Percentiles rank a stretch among this genome's conserved stretches.
phyloP scores from a whole-genome alignment of 2,113 vertebrate species.

The Spheniscus mendiculus region DNA sequence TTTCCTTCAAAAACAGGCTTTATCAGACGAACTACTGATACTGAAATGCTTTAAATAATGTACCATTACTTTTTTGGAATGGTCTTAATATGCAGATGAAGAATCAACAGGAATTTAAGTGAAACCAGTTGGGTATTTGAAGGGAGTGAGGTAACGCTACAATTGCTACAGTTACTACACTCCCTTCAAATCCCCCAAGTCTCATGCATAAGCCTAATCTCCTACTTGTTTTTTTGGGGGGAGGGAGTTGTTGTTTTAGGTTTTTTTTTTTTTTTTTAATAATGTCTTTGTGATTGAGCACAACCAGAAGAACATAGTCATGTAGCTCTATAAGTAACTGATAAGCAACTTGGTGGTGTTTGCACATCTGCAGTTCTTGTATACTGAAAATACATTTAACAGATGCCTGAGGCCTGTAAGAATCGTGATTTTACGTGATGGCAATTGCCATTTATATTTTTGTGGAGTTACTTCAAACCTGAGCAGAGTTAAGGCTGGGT shows the following conservation, averaged over 20 bases:
- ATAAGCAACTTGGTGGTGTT: background rate
- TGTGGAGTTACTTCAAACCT: background rate
- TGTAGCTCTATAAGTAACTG: background rate
- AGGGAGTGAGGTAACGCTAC: background rate
- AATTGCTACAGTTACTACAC: background rate
- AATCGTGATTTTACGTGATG: background rate
- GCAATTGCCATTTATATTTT: background rate
- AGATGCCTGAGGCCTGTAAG: background rate
- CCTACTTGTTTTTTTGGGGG: no score
- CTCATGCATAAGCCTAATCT: background rate
- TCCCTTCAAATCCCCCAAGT: background rate
- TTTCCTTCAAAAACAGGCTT: background rate
- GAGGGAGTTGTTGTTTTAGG: background rate
- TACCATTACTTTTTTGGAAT: background rate
- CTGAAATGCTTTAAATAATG: background rate
- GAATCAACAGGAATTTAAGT: background rate
- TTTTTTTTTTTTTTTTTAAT: background rate
- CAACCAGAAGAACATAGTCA: background rate
- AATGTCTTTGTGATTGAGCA: background rate
- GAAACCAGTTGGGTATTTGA: background rate
- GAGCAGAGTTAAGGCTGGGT: background rate
- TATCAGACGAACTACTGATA: background rate
- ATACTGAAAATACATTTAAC: background rate
- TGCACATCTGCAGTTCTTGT: background rate
- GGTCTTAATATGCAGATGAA: background rate